Evolutionary conservation across 35 echinoderm and acorn worm species (phyloP).

Genomic region (Anneissia japonica): DNA sequence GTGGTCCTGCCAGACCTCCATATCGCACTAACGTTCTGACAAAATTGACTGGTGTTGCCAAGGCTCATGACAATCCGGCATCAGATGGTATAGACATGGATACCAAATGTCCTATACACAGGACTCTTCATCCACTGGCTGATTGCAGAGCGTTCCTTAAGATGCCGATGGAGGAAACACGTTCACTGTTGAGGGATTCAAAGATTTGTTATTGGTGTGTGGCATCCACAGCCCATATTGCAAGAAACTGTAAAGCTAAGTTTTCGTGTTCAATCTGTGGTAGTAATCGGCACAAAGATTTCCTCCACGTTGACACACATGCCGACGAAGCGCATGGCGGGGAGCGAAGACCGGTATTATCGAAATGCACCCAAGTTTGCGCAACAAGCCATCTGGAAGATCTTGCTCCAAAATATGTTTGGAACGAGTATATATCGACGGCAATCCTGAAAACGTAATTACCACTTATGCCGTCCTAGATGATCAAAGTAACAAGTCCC

Average conservation of each 20-base stretch:
- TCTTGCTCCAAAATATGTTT: slow-evolving; percentile 45
- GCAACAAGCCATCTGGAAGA: slow-evolving; percentile 15
- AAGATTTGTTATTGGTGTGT: background rate
- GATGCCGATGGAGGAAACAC: background rate
- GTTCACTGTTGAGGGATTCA: background rate
- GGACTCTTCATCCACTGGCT: slow-evolving; percentile 10
- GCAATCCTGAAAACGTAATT: slow-evolving; percentile 5
- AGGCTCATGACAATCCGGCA: slow-evolving; percentile 19
- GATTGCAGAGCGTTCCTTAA: slow-evolving; percentile 32
- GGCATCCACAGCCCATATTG: background rate
- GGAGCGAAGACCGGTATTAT: too few species aligned
- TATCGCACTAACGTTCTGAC: slow-evolving; percentile 13
- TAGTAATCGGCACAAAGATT: slow-evolving; percentile 30
- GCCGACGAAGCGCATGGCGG: too few species aligned
- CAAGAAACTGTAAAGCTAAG: background rate
- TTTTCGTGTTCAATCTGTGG: background rate
- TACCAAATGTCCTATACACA: slow-evolving; percentile 33
- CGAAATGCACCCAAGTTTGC: slow-evolving; percentile 40
- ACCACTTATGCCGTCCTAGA: slow-evolving; percentile 31
- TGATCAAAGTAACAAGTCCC: slow-evolving; percentile 43
- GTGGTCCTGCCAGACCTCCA: too few species aligned
- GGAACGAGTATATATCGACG: slow-evolving; percentile 19
- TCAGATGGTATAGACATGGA: background rate
- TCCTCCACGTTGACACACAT: background rate
- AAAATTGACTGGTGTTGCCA: slow-evolving; percentile 5